phyloP scores from a whole-genome alignment of 2,113 vertebrate genomes.

The Nesogale talazaci region DNA sequence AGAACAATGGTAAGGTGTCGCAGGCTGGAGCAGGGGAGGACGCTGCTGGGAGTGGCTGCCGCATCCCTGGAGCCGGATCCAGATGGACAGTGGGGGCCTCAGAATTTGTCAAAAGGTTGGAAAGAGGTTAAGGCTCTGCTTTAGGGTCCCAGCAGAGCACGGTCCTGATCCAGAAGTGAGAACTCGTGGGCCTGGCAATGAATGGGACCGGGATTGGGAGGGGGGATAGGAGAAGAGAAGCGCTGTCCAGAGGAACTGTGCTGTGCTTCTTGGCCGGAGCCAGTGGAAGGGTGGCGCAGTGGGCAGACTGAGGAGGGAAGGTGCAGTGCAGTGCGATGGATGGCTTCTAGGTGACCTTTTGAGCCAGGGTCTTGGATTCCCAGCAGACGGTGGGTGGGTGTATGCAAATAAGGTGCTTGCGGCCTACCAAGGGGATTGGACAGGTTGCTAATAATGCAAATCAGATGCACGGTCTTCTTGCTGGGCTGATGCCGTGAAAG shows the following conservation, averaged over 20 bases:
- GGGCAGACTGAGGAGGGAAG: not conserved
- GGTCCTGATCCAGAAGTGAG: not conserved
- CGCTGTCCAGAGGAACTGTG: not conserved
- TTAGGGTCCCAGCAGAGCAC: too few species aligned
- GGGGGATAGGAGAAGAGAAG: not conserved
- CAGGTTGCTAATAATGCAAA: too few species aligned
- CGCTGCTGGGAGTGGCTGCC: accelerated
- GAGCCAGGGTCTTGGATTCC: not conserved
- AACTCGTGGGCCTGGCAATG: not conserved
- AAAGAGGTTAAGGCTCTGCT: too few species aligned
- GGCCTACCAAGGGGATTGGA: too few species aligned
- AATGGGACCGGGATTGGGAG: not conserved
- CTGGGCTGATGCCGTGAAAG: too few species aligned
- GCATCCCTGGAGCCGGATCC: accelerated
- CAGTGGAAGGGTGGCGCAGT: not conserved
- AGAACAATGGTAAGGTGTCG: not conserved
- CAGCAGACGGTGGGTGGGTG: too few species aligned
- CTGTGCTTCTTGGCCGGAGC: not conserved
- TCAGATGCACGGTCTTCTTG: too few species aligned
- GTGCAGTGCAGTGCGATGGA: not conserved
- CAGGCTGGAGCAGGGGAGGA: not conserved
- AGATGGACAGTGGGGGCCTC: not conserved
- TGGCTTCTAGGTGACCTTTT: not conserved
- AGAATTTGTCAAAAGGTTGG: too few species aligned
- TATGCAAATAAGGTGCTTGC: too few species aligned